Evolutionary conservation across 2,888 invertebrate genomes (phyloP).

Genomic region (Stegophylla sp.): DNA sequence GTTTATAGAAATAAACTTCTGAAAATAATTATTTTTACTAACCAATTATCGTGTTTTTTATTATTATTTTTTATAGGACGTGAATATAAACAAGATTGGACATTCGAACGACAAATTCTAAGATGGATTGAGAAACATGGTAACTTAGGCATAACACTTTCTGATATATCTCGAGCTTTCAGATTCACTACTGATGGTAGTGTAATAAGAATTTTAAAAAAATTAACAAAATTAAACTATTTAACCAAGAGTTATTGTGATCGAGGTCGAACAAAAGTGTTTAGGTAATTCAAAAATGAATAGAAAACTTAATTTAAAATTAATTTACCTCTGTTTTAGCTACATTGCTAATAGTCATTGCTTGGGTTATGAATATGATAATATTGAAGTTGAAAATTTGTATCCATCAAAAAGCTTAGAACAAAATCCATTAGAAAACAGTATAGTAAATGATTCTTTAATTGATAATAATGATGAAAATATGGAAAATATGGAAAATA

Average conservation of each 20-base stretch:
- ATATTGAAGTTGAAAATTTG: slow-evolving; percentile 19
- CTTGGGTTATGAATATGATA: not conserved
- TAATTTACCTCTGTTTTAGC: slow-evolving; percentile 9
- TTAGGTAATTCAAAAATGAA: slow-evolving; percentile 18
- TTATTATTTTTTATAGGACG: slow-evolving; percentile 25
- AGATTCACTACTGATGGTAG: slow-evolving; percentile 50
- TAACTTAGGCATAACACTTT: slow-evolving; percentile 37
- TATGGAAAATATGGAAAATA: not conserved
- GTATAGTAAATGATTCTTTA: not conserved
- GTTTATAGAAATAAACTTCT: not conserved
- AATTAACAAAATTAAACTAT: slow-evolving; percentile 22
- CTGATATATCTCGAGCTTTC: slow-evolving; percentile 44
- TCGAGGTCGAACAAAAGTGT: slow-evolving; percentile 50
- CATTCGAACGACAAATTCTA: slow-evolving; percentile 49
- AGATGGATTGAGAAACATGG: slow-evolving; percentile 58
- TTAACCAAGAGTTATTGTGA: slow-evolving; percentile 50
- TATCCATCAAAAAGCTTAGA: not conserved
- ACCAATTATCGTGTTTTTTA: not conserved
- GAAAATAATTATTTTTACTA: not conserved
- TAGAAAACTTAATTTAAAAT: not conserved
- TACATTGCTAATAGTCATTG: slow-evolving; percentile 43
- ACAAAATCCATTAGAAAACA: not conserved
- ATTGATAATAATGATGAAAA: not conserved
- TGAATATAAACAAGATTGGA: slow-evolving; percentile 43
- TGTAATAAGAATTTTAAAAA: slow-evolving; percentile 37